These are phyloP conservation scores for Platygyra sinensis DNA, from an alignment of 64 coral and sea anemone species.

Conservation along the genomic window DNA sequence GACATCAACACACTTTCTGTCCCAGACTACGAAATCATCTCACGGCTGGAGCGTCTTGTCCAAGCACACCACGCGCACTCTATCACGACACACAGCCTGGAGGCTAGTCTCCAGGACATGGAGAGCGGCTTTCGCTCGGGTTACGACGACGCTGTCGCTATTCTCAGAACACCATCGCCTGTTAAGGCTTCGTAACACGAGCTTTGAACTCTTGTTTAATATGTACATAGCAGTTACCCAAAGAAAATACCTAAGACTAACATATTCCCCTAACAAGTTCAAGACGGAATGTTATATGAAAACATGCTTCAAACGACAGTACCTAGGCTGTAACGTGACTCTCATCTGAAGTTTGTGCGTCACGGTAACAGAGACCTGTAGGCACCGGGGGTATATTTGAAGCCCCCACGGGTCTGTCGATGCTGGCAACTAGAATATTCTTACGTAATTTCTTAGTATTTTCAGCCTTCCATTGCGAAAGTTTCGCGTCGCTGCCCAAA, in stretches of 20 bases:
- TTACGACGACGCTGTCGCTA: constrained; percentile 92
- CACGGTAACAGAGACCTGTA: too few species aligned
- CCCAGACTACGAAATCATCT: constrained; percentile 99
- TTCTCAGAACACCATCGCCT: constrained; percentile 84
- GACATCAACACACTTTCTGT: constrained; percentile 91
- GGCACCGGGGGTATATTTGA: too few species aligned
- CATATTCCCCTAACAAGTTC: too few species aligned
- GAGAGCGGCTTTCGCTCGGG: constrained; percentile 82
- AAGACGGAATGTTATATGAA: too few species aligned
- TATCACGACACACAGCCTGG: constrained; percentile 96
- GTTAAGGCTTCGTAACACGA: constrained; percentile 66
- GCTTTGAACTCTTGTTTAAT: not conserved
- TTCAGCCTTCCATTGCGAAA: too few species aligned
- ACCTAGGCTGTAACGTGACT: too few species aligned
- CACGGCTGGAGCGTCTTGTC: constrained; percentile 88
- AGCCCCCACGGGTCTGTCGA: too few species aligned
- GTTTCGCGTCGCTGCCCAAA: too few species aligned
- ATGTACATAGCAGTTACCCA: not conserved
- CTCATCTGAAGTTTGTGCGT: too few species aligned
- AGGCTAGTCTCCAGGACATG: constrained; percentile 97
- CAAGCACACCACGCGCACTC: constrained; percentile 97
- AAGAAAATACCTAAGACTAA: not conserved
- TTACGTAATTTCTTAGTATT: too few species aligned
- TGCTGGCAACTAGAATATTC: too few species aligned
- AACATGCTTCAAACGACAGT: too few species aligned